Conservation (phyloP, 92 coral and sea anemone genomes). For the Parazoanthus atlanticus region DNA sequence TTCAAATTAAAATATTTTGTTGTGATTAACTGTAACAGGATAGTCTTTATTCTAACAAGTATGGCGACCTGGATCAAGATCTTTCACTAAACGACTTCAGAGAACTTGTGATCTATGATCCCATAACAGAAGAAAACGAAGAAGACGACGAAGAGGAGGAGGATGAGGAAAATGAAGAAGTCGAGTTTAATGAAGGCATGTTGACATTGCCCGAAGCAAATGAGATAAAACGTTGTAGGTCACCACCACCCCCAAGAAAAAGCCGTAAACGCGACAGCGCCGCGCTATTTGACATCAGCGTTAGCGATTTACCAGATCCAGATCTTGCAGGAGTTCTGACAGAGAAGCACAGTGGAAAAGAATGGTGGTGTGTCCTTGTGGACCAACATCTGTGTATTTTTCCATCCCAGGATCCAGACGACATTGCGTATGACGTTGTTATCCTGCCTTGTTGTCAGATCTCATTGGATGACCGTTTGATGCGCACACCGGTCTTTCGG, state of each 20-base stretch:
- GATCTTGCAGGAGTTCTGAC: slow-evolving; percentile 88
- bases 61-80: slow-evolving; percentile 67
- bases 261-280: slow-evolving; percentile 99
- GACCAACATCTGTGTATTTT: slow-evolving; percentile 97
- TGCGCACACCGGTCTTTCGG: slow-evolving; percentile 97
- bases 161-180: slow-evolving; percentile 50
- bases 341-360: slow-evolving; percentile 91
- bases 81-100: slow-evolving; percentile 74
- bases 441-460: slow-evolving; percentile 97
- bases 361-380: slow-evolving; percentile 96
- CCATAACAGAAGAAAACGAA: slow-evolving; percentile 80
- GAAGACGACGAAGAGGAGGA: slow-evolving; percentile 61
- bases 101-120: slow-evolving; percentile 83
- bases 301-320: slow-evolving; percentile 87
- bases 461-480: slow-evolving; percentile 89
- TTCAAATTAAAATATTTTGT: slow-evolving; percentile 28
- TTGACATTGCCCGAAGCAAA: slow-evolving; percentile 1
- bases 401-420: slow-evolving; percentile 91
- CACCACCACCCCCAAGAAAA: slow-evolving; percentile 62
- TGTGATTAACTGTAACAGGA: slow-evolving; percentile 53
- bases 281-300: slow-evolving; percentile 88
- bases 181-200: slow-evolving; percentile 29
- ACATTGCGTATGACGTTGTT: slow-evolving; percentile 95
- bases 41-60: slow-evolving; percentile 45
- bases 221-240: slow-evolving; percentile 31